Base-by-base conservation (phyloP, 1,140 invertebrate genomes). In the Eulimnadia texana region DNA sequence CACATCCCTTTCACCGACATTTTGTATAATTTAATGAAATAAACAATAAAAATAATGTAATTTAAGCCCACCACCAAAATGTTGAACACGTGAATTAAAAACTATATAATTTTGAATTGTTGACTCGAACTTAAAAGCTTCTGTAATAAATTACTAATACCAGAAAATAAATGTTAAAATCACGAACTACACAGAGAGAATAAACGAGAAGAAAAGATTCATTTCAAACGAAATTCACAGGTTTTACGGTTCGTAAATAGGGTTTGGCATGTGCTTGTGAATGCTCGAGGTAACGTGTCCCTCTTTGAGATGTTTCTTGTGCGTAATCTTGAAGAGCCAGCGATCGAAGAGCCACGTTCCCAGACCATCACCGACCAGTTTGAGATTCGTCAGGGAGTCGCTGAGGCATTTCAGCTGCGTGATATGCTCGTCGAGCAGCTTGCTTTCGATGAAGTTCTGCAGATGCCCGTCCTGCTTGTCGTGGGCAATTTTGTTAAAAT, bases 311-410 rank as follows among this genome's bases (percentile, higher is more conserved):
- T 27, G 55, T 13, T 27, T 22, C 6, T 58, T 20, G 24, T 22
- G 16, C 9, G 55, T 19, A 16, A 24, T 27, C n/a, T 33, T 58
- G 9, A 33, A 42, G 27, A 58, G 55, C 55, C 55, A 58, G n/a
- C 55, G 28, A 22, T 58, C 55, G 42, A 58, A 58, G 28, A 58
- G 55, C 55, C 55, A 58, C 24, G 42, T 42, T 9, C 55, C 55
- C 10, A 58, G 55, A 9, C 55, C 55, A 58, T 58, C 55, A 58
- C 55, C 55, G 20, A 58, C 55, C 55, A 58, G 1, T 20, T 27
- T 25, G 10, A 58, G 25, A 27, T 58, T 58, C 23, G 55, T 33
- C 27, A 58, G 20, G 24, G 27, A 58, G 24, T 58, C 55, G 16
- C 27, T 27, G 2, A 42, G 42, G 1, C 27, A n/a, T 25, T 58